phyloP scores from a whole-genome alignment of 2,888 invertebrate genomes.

The Sialis fuliginosa region DNA sequence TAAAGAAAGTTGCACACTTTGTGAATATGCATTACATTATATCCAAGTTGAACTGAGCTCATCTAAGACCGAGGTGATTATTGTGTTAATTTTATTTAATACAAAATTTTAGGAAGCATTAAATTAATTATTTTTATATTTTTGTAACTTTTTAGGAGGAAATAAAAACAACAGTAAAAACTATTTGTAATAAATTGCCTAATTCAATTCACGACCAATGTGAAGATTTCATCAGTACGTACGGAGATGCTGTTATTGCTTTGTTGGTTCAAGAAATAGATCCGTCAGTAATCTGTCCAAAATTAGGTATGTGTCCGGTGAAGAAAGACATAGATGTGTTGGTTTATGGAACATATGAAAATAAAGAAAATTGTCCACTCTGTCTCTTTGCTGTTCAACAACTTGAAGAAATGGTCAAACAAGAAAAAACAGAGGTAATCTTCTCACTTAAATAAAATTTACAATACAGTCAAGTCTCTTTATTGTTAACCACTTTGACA shows the following conservation, averaged over 20 bases:
- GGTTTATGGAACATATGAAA: conserved; percentile 26
- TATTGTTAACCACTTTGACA: no score
- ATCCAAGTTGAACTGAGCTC: conserved; percentile 55
- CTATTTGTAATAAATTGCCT: conserved; percentile 53
- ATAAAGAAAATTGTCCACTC: conserved; percentile 59
- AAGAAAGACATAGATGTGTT: conserved; percentile 35
- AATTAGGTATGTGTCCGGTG: conserved; percentile 41
- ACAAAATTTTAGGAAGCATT: neutral
- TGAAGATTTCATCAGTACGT: conserved; percentile 54
- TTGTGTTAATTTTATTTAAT: neutral
- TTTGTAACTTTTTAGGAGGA: conserved; percentile 33
- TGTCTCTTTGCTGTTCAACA: conserved; percentile 69
- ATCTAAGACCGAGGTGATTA: conserved; percentile 42
- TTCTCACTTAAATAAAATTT: neutral
- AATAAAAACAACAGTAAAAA: conserved; percentile 46
- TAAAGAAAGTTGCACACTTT: conserved; percentile 50
- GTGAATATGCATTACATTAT: conserved; percentile 67
- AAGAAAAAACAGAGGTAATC: conserved; percentile 56
- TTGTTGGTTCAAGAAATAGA: conserved; percentile 63
- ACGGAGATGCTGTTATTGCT: conserved; percentile 64
- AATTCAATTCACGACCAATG: conserved; percentile 43
- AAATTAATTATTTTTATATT: conserved; percentile 2
- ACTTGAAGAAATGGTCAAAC: conserved; percentile 52
- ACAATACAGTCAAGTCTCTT: no score
- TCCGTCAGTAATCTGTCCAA: conserved; percentile 58